Evolutionary conservation across 1,140 invertebrate species (phyloP).

Genomic region (Ridgeia piscesae): DNA sequence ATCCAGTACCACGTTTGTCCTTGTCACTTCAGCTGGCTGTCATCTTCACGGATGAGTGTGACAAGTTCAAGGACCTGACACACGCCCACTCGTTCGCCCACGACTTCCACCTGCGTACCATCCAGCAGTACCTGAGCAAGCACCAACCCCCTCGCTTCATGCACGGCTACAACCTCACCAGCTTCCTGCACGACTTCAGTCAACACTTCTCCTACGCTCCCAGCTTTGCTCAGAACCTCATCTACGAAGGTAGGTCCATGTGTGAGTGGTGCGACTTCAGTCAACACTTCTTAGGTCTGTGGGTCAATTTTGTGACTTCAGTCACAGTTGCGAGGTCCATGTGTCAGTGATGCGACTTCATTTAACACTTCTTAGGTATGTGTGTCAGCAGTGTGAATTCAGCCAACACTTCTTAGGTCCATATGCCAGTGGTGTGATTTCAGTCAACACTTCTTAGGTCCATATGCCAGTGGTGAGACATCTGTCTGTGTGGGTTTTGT

Average conservation of each 20-base stretch:
- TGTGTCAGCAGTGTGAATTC: background rate
- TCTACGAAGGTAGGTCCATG: constrained; percentile 66
- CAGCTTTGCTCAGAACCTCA: constrained; percentile 77
- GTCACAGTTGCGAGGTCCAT: background rate
- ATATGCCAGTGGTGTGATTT: background rate
- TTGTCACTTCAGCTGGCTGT: constrained; percentile 64
- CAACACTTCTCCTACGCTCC: constrained; percentile 83
- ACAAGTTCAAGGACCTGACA: constrained; percentile 71
- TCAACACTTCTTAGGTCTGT: background rate
- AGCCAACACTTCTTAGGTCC: background rate
- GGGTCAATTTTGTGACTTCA: background rate
- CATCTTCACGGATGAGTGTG: constrained; percentile 76
- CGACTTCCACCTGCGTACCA: constrained; percentile 79
- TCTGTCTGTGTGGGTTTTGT: too few species aligned
- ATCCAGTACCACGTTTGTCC: background rate
- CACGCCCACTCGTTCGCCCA: constrained; percentile 87
- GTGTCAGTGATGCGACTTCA: constrained; percentile 65
- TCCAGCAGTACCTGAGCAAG: constrained; percentile 70
- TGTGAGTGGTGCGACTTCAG: background rate
- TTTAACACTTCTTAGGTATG: constrained; percentile 70
- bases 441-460: constrained; percentile 60
- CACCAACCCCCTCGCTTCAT: constrained; percentile 63
- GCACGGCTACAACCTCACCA: constrained; percentile 73
- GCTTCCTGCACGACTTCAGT: constrained; percentile 80
- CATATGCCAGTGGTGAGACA: background rate